A percentile compares a stretch with the other conserved stretches of the same genome.
Evolutionary conservation across 2,113 vertebrate genomes (phyloP).

Genomic region (Oreochromis spilurus): DNA sequence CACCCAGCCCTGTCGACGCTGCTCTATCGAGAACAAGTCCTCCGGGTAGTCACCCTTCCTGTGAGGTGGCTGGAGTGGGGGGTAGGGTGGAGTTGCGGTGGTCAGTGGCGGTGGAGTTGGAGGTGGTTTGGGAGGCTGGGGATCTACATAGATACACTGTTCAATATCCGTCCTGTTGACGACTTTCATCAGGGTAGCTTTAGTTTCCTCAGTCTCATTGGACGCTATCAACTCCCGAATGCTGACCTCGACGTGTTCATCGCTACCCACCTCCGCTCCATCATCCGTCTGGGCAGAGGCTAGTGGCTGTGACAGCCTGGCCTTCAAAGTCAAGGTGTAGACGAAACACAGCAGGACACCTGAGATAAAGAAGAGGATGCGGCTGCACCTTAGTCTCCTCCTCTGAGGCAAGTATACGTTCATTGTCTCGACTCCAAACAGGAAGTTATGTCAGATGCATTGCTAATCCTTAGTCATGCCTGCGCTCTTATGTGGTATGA

Average conservation of each 20-base stretch:
- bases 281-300: constrained; percentile 1
- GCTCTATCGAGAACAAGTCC: constrained; percentile 84
- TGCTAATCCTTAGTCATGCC: neutral
- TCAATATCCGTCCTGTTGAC: constrained; percentile 69
- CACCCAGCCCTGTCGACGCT: constrained; percentile 84
- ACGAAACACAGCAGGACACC: constrained; percentile 69
- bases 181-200: constrained; percentile 14
- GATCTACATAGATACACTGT: constrained; percentile 78
- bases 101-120: neutral
- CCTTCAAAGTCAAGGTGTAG: constrained; percentile 72
- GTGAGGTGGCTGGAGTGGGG: neutral
- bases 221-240: constrained; percentile 10
- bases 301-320: constrained; percentile 44
- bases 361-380: constrained; percentile 77
- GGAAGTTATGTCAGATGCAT: constrained; percentile 45
- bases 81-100: neutral
- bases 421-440: constrained; percentile 26
- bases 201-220: constrained; percentile 25
- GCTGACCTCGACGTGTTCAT: constrained; percentile 10
- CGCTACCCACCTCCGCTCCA: neutral
- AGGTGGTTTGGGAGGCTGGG: constrained; percentile 42
- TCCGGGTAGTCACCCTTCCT: constrained; percentile 81
- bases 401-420: constrained; percentile 68
- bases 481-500: neutral
- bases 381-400: constrained; percentile 64